Base-by-base conservation (phyloP, 2,113 vertebrate genomes). In the Motacilla alba region DNA sequence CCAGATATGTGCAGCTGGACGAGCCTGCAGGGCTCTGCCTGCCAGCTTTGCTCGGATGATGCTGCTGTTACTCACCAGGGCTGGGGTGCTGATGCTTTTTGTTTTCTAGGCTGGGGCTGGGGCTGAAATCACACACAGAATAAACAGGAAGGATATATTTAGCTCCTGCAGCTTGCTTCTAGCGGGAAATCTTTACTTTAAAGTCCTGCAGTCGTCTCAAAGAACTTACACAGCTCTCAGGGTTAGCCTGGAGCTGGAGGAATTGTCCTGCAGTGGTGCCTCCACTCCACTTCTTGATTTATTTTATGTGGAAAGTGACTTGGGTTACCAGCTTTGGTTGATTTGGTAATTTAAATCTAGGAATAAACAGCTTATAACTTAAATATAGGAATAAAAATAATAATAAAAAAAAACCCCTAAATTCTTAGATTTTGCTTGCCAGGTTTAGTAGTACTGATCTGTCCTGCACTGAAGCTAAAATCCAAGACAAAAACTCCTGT, bases 61-160 rank as follows among this genome's bases (percentile, higher is more conserved):
- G 86, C 73, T 77, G 76, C 55, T 11, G 1, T 96, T 80, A 83
- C 68, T 80, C 90, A 90, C 79, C 85, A 35, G 59, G 83, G 55
- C 59, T 47, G 47, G 43, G 44, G 59, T 70, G 55, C 83, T 37
- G 59, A 73, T 93, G 80, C 85, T 46, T 62, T 96, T 77, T 92
- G 72, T 66, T 92, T 83, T 50, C 52, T 66, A n/a, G 94, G 67
- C 78, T 62, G 82, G 15, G 94, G 87, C 75, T 92, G 30, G 91
- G 92, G 87, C 88, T 93, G 89, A 86, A 94, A 90, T 92, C 94
- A 87, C 90, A 80, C 79, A 72, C 60, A 96, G 69, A 81, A 79
- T 93, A 96, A 97, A 97, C 96, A 97, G 95, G 95, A 97, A 96
- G 91, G 94, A 92, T 97, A 96, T 90, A 83, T 97, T 97, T 96